Percentiles rank a stretch among this genome's conserved stretches.
phyloP scores from a whole-genome alignment of 1,140 invertebrate species.

The Anthonomus grandis region DNA sequence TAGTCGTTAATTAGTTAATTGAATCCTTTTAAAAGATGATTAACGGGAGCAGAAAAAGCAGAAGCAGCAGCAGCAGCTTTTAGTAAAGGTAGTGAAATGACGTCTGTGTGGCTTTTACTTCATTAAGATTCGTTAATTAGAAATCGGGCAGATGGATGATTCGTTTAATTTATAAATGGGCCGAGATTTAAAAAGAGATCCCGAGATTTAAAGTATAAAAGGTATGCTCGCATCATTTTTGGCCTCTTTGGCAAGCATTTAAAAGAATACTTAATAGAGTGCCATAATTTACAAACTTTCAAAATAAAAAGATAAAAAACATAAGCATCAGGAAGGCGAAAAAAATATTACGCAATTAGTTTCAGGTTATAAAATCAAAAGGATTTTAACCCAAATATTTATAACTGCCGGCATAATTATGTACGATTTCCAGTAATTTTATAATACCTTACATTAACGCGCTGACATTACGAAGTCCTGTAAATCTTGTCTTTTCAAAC shows the following conservation, averaged over 20 bases:
- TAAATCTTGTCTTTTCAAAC: slow-evolving; percentile 9
- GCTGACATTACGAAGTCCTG: neutral
- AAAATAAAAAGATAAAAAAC: too few species aligned
- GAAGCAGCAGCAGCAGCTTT: slow-evolving; percentile 11
- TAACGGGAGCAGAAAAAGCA: slow-evolving; percentile 11
- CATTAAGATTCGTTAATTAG: slow-evolving; percentile 19
- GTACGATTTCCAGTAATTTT: slow-evolving; percentile 3
- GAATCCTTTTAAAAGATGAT: slow-evolving; percentile 13
- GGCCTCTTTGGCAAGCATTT: too few species aligned
- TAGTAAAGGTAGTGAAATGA: slow-evolving; percentile 17
- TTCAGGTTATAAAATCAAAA: too few species aligned
- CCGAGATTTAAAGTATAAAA: slow-evolving; percentile 12
- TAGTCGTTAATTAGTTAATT: slow-evolving; percentile 13
- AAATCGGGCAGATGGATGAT: slow-evolving; percentile 19
- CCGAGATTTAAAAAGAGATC: slow-evolving; percentile 11
- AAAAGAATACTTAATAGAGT: too few species aligned
- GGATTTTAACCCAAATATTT: too few species aligned
- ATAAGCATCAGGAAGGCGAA: too few species aligned
- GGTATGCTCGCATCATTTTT: too few species aligned
- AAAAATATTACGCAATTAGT: too few species aligned
- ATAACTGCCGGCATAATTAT: too few species aligned
- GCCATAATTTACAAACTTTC: too few species aligned
- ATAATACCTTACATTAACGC: slow-evolving; percentile 5
- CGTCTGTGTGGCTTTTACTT: slow-evolving; percentile 17
- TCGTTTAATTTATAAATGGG: slow-evolving; percentile 21